Evolutionary conservation across 2,888 invertebrate genomes (phyloP).

Genomic region (Pristionchus exspectatus): DNA sequence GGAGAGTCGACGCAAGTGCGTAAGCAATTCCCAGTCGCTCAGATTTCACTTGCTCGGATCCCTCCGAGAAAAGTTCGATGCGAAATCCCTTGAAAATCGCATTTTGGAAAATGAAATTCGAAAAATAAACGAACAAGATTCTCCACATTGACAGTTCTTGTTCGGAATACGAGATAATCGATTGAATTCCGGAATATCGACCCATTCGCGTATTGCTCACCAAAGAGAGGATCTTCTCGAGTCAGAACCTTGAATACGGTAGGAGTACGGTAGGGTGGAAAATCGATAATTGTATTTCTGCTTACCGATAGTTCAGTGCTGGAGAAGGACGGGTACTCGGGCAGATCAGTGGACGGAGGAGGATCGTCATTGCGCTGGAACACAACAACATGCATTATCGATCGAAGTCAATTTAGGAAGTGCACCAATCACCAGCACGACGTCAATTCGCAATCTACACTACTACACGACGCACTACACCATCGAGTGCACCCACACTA

Average conservation of each 20-base stretch:
- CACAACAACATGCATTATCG: not conserved
- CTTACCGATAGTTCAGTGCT: conserved; percentile 68
- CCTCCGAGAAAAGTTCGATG: conserved; percentile 61
- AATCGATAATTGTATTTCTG: not conserved
- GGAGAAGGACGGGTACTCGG: conserved; percentile 66
- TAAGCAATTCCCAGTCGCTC: conserved; percentile 63
- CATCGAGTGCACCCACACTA: conserved; percentile 30
- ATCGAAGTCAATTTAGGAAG: not conserved
- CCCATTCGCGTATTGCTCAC: conserved; percentile 69
- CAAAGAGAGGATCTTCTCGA: conserved; percentile 69
- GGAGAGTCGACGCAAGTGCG: conserved; percentile 65
- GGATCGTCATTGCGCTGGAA: conserved; percentile 61
- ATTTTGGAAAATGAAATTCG: not conserved
- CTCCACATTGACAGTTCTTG: conserved; percentile 74
- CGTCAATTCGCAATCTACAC: conserved; percentile 12
- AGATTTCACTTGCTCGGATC: conserved; percentile 59
- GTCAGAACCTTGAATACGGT: conserved; percentile 62
- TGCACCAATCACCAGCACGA: conserved; percentile 24
- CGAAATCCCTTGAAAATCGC: conserved; percentile 61
- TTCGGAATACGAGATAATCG: conserved; percentile 74
- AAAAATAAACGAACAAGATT: conserved; percentile 62
- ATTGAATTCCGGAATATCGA: conserved; percentile 70
- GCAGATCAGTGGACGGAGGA: conserved; percentile 56
- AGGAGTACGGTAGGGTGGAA: conserved; percentile 15
- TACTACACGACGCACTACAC: not conserved